A percentile compares a stretch with the other conserved stretches of the same genome.
Evolutionary conservation across 64 coral and sea anemone species (phyloP).

Genomic region (Hydrozoanthus tunicans): DNA sequence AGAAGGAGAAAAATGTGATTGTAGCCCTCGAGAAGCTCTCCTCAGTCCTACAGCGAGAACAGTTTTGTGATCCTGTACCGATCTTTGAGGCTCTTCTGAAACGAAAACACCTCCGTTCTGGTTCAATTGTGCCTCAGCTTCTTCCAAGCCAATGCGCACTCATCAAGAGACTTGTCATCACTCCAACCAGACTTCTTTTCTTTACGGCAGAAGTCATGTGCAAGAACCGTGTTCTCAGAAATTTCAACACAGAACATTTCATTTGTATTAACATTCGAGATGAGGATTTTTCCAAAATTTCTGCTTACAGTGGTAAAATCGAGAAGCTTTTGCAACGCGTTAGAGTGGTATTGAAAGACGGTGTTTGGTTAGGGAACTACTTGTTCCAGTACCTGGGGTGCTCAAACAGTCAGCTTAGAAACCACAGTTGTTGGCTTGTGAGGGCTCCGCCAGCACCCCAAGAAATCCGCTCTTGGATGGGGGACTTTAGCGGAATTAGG

Average conservation of each 20-base stretch:
- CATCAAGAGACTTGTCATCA: slow-evolving; percentile 90
- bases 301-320: slow-evolving; percentile 65
- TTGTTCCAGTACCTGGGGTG: slow-evolving; percentile 85
- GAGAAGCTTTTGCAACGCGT: slow-evolving; percentile 49
- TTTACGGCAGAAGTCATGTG: slow-evolving; percentile 86
- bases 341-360: slow-evolving; percentile 54
- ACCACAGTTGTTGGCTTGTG: slow-evolving; percentile 96
- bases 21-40: slow-evolving; percentile 60
- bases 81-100: slow-evolving; percentile 65
- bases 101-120: slow-evolving; percentile 35
- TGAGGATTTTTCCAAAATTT: slow-evolving; percentile 91
- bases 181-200: slow-evolving; percentile 81
- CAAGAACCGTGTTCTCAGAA: slow-evolving; percentile 90
- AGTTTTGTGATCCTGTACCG: slow-evolving; percentile 74
- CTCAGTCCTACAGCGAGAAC: slow-evolving; percentile 59
- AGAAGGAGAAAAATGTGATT: slow-evolving; percentile 61
- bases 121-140: slow-evolving; percentile 51
- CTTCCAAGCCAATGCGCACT: slow-evolving; percentile 79
- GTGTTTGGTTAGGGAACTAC: slow-evolving; percentile 62
- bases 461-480: slow-evolving; percentile 88
- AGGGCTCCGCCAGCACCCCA: slow-evolving; percentile 46
- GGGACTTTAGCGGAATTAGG: slow-evolving; percentile 92
- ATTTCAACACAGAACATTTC: slow-evolving; percentile 77
- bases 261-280: slow-evolving; percentile 95
- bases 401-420: slow-evolving; percentile 94